Evolutionary conservation across 1,140 invertebrate species (phyloP).

Genomic region (Piezodorus guildinii): DNA sequence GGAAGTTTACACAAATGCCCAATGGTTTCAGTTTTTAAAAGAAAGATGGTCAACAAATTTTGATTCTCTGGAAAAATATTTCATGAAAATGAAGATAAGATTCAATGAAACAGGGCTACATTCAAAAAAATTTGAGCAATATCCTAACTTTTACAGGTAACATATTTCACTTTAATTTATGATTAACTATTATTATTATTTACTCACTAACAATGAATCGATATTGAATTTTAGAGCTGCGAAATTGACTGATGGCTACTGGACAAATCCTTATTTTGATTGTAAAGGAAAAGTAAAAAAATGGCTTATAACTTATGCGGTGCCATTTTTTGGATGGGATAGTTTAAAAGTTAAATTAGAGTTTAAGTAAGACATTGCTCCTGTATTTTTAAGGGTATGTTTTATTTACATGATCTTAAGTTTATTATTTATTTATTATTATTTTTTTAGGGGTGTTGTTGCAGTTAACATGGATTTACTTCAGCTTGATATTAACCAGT

Average conservation of each 20-base stretch:
- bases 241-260: conserved; percentile 76
- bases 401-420: background rate
- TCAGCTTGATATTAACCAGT: conserved; percentile 90
- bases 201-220: background rate
- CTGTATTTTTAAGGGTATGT: background rate
- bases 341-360: conserved; percentile 78
- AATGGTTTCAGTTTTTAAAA: conserved; percentile 79
- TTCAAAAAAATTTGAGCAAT: conserved; percentile 76
- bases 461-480: conserved; percentile 82
- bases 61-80: conserved; percentile 81
- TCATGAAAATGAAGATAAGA: conserved; percentile 83
- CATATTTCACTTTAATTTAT: conserved; percentile 7
- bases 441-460: conserved; percentile 73
- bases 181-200: conserved; percentile 9
- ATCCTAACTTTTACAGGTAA: conserved; percentile 72
- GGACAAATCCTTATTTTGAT: conserved; percentile 88
- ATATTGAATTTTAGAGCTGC: conserved; percentile 48
- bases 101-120: conserved; percentile 76
- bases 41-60: conserved; percentile 89
- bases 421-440: conserved; percentile 4
- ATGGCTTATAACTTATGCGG: conserved; percentile 91
- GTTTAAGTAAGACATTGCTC: conserved; percentile 69
- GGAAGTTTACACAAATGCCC: conserved; percentile 70
- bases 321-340: conserved; percentile 95
- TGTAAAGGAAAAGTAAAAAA: conserved; percentile 84